Conservation (phyloP, 2,113 vertebrate genomes). For the Felis chaus region DNA sequence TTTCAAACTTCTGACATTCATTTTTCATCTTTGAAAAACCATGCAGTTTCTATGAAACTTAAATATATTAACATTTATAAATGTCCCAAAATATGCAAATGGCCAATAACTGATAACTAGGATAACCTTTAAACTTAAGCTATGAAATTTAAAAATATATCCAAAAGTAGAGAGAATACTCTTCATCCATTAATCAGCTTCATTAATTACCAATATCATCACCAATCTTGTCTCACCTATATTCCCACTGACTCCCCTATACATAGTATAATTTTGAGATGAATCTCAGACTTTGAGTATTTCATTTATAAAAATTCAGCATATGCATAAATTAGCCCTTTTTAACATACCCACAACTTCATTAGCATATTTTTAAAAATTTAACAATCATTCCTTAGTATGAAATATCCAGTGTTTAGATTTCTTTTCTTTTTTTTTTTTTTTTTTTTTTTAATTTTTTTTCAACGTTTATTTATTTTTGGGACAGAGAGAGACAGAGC, state of each 20-base stretch:
- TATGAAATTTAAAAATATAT: not conserved
- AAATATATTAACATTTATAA: not conserved
- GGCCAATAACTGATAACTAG: not conserved
- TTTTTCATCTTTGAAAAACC: constrained; percentile 44
- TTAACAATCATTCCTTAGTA: not conserved
- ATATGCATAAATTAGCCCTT: not conserved
- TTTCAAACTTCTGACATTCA: constrained; percentile 7
- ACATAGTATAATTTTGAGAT: not conserved
- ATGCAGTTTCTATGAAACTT: not conserved
- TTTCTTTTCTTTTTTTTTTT: too few species aligned
- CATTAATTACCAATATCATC: not conserved
- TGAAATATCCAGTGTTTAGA: not conserved
- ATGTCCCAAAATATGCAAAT: not conserved
- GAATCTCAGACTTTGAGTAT: constrained; percentile 24
- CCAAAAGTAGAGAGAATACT: not conserved
- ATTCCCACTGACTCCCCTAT: not conserved
- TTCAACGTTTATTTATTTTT: too few species aligned
- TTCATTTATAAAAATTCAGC: constrained; percentile 27
- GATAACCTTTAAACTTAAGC: not conserved
- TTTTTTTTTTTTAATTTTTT: too few species aligned
- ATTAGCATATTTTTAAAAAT: constrained; percentile 20
- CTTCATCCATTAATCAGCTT: not conserved
- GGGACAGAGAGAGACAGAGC: too few species aligned
- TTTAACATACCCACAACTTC: not conserved
- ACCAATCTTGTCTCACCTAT: not conserved